These are phyloP conservation scores for Lacerta viridis DNA, from an alignment of 2,797 vertebrate species.

Conservation along the genomic window DNA sequence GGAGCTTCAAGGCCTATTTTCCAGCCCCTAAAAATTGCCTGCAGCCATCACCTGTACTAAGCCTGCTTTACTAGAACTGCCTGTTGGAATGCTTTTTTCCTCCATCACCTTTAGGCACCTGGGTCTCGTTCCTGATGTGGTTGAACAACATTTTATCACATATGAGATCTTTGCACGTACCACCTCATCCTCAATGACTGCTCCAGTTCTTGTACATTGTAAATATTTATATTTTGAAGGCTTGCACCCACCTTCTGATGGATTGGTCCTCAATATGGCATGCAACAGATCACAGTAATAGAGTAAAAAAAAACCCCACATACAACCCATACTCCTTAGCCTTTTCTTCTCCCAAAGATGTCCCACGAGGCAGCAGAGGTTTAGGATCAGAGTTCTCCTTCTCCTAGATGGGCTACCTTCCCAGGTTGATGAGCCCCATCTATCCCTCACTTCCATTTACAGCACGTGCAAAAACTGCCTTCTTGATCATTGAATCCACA, in stretches of 20 bases:
- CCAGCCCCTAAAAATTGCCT: neutral
- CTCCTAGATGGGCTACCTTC: too few relatives aligned
- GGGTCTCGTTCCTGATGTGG: neutral
- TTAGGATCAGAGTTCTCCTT: neutral
- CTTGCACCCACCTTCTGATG: neutral
- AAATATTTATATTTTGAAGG: neutral
- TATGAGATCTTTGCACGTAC: neutral
- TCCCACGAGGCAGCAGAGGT: too few relatives aligned
- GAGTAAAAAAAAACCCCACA: neutral
- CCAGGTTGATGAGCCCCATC: too few relatives aligned
- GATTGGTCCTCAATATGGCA: neutral
- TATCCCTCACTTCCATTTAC: too few relatives aligned
- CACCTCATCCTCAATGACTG: neutral
- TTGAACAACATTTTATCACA: neutral
- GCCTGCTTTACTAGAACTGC: neutral
- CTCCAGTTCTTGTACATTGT: neutral
- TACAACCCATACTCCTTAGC: too few relatives aligned
- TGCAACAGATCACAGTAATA: neutral
- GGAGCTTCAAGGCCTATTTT: neutral
- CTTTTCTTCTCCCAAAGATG: neutral
- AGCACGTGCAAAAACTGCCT: too few relatives aligned
- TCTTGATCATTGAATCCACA: too few relatives aligned
- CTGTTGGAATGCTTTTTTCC: neutral
- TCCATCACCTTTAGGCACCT: neutral
- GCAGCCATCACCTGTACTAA: neutral